Evolutionary conservation across 1,140 invertebrate genomes (phyloP), one percentile per base, ranked within the genome.

Genomic region (Theocolax elegans): DNA sequence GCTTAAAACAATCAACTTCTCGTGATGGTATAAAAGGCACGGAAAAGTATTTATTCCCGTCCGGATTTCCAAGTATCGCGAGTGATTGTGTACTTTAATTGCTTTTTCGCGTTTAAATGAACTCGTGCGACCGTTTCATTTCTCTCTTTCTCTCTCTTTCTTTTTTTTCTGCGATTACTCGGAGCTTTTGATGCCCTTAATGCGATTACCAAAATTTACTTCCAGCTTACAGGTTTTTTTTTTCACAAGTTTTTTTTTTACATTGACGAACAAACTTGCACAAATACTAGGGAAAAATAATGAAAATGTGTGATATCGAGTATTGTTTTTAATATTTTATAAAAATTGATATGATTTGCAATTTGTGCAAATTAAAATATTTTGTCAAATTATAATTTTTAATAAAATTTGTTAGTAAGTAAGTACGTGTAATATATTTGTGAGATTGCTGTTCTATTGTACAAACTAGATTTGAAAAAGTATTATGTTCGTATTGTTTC

Each of bases 171-270:
- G 23, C 49, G 25, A 53, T 53, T 53, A 29, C 49, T 53, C 23
- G 12, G 23, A 53, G 49, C 10, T 53, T 53, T 53, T 53, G 46
- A 29, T 53, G 10, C 25, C 49, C 15, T n/a, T 53, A 53, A 53
- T 53, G 49, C 21, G 49, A 53, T 53, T 53, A 53, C 21, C 25
- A 29, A 53, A 53, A 53, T 53, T 53, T 53, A 53, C 27, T 53
- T 29, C 23, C 21, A 29, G 49, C 25, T 27, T 53, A 53, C 25
- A 3, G 25, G 21, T 7, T 53, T 53, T 29, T n/a, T n/a, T n/a
- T n/a, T n/a, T n/a, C n/a, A n/a, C n/a, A n/a, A n/a, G n/a, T n/a
- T n/a, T n/a, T n/a, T n/a, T n/a, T n/a, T n/a, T n/a, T n/a, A n/a
- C n/a, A 13, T 53, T 3, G 12, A 13, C 25, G 23, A 29, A 53